These are phyloP conservation scores for Emydura subglobosa DNA, from an alignment of 2,113 vertebrate genomes.

Conservation along the genomic window DNA sequence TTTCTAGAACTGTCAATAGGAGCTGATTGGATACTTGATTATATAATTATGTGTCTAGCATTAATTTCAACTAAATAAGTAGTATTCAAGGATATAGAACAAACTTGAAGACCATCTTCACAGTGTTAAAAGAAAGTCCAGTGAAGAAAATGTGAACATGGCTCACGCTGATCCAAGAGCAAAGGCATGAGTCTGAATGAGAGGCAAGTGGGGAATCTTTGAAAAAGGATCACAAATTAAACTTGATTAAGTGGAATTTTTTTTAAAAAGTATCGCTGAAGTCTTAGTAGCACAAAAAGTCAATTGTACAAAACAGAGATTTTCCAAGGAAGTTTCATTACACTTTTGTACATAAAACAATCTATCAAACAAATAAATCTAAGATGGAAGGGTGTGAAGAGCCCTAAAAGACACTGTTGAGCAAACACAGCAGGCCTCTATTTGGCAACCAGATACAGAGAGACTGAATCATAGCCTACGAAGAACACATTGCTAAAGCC, in stretches of 20 bases:
- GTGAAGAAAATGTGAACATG: neutral
- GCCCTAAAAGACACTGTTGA: neutral
- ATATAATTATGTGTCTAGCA: neutral
- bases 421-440: neutral
- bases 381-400: neutral
- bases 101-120: neutral
- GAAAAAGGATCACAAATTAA: neutral
- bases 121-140: neutral
- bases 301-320: neutral
- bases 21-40: neutral
- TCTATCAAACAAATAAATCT: neutral
- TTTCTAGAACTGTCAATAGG: neutral
- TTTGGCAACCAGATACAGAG: neutral
- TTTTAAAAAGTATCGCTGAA: rapidly evolving
- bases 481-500: neutral
- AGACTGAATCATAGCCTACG: neutral
- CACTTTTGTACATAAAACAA: neutral
- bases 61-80: neutral
- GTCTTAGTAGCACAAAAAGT: neutral
- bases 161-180: neutral
- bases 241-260: rapidly evolving
- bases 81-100: neutral
- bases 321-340: neutral
- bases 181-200: neutral
- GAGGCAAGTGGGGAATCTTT: neutral